phyloP scores from a whole-genome alignment of 2,888 invertebrate genomes.

The Odontothrips loti region DNA sequence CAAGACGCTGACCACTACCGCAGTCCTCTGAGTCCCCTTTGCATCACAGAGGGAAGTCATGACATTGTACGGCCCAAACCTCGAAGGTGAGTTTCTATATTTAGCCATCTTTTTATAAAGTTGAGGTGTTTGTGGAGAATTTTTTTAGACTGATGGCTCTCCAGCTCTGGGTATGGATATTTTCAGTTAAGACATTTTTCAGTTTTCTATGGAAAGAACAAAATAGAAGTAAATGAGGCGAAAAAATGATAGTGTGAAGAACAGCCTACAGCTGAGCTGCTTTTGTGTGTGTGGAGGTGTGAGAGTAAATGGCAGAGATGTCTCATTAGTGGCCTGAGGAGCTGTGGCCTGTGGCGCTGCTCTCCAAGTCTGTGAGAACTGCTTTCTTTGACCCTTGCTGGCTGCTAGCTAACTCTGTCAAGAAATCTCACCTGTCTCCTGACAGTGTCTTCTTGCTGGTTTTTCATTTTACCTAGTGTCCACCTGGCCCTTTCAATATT shows the following conservation, averaged over 20 bases:
- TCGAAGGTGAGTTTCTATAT: conserved; percentile 59
- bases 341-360: conserved; percentile 42
- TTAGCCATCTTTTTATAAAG: too few species aligned
- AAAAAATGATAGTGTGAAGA: background rate
- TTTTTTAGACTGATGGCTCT: background rate
- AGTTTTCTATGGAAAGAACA: background rate
- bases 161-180: background rate
- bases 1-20: conserved; percentile 46
- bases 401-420: too few species aligned
- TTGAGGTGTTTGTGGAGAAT: background rate
- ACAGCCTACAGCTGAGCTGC: background rate
- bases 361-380: conserved; percentile 40
- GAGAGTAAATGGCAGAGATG: background rate
- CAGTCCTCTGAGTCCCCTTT: conserved; percentile 59
- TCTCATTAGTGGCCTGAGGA: conserved; percentile 41
- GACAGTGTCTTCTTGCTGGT: too few species aligned
- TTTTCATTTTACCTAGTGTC: too few species aligned
- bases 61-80: conserved; percentile 83
- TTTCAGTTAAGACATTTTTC: background rate
- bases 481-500: too few species aligned
- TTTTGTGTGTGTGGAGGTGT: background rate
- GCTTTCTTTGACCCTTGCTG: conserved; percentile 41
- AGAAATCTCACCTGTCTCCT: too few species aligned
- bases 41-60: conserved; percentile 70
- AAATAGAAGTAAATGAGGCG: background rate